Evolutionary conservation across 2,797 vertebrate species (phyloP).

Genomic region (Enteromius anoplus): DNA sequence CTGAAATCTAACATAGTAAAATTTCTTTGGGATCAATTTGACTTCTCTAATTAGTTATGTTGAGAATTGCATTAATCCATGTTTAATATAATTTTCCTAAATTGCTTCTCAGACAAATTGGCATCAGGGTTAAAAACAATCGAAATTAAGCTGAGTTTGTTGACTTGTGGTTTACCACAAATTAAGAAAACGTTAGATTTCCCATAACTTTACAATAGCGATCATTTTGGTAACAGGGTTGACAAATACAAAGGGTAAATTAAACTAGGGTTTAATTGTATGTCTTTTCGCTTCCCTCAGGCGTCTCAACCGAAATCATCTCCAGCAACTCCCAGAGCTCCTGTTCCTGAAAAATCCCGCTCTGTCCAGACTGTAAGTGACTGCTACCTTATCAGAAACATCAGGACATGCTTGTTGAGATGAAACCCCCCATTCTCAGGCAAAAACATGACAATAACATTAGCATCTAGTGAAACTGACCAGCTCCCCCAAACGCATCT

Average conservation of each 20-base stretch:
- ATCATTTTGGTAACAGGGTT: neutral
- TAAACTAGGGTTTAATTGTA: neutral
- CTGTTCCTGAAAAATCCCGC: slow-evolving; percentile 93
- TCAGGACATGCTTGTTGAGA: slow-evolving; percentile 7
- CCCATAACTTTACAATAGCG: neutral
- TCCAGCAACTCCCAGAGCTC: slow-evolving; percentile 85
- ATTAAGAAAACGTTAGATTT: neutral
- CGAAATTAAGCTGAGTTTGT: neutral
- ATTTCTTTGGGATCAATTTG: neutral
- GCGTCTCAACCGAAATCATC: slow-evolving; percentile 89
- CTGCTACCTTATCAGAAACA: slow-evolving; percentile 1
- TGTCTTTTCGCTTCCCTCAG: slow-evolving; percentile 64
- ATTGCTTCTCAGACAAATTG: neutral
- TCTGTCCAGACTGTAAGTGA: slow-evolving; percentile 88
- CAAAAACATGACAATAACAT: neutral
- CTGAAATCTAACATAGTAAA: neutral
- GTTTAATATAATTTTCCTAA: neutral
- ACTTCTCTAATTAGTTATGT: neutral
- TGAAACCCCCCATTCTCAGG: neutral
- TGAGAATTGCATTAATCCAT: neutral
- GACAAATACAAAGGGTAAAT: neutral
- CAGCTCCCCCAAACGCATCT: neutral
- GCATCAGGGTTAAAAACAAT: neutral
- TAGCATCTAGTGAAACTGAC: neutral
- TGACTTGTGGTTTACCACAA: neutral